Base-by-base conservation (phyloP, 1,140 invertebrate genomes). In the Drosophila ercepeae region DNA sequence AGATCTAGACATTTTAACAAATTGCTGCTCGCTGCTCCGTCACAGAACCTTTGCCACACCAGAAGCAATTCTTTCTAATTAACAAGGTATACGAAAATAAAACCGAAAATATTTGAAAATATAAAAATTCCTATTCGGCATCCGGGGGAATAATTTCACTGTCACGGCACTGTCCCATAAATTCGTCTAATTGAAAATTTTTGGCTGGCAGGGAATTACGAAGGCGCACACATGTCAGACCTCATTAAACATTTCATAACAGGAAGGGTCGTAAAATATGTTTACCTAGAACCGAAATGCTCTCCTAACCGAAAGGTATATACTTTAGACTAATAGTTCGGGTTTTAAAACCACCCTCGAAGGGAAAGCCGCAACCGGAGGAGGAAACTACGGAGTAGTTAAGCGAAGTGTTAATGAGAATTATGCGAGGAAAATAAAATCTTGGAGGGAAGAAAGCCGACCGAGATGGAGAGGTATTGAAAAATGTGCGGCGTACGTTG, bases 121-220 rank as follows among this genome's bases (percentile, higher is more conserved):
- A 55, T 49, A 14, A 58, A 25, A 70, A 52, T 41, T 57, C 41
- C 34, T 46, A 49, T 49, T n/a, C 34, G 11, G n/a, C n/a, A 29
- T 14, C 44, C 48, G 27, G 7, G 9, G 27, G 54, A 58, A 53
- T 50, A 70, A 45, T 67, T 82, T 54, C 27, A 48, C 65, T 50
- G 52, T 54, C 27, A 48, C 65, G 53, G 52, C 18, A 42, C 25
- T 46, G 23, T 58, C 46, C 73, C 72, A 79, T 76, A 84, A 79
- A 79, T 86, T 79, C 41, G 45, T 76, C 75, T 84, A 84, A 84
- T 84, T 84, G 76, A 86, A 78, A 86, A 73, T 79, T 73, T 68
- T 68, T 75, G 34, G 49, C 11, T 63, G 51, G 60, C 70, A 83
- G 67, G 50, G 52, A 84, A 60, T 78, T 69, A 67, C 67, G 32